These are phyloP conservation scores for Balanococcus diminutus DNA, from an alignment of 2,888 invertebrate species.

Conservation along the genomic window DNA sequence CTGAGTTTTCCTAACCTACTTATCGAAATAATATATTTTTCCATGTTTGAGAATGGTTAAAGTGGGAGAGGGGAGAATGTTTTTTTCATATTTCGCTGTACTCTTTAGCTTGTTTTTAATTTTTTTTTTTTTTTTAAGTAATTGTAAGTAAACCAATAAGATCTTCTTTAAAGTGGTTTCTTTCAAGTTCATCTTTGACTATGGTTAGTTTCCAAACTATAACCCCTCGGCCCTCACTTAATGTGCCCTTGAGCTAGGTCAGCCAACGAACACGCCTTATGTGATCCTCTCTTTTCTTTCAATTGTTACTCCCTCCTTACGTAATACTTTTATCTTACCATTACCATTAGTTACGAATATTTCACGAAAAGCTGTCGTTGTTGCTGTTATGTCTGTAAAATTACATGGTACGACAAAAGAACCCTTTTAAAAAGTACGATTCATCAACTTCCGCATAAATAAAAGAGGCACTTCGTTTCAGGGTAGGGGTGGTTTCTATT, in stretches of 20 bases:
- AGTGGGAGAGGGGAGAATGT: too few relatives aligned
- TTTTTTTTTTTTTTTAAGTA: too few relatives aligned
- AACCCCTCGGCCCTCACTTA: too few relatives aligned
- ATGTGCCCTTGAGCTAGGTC: conserved; percentile 27
- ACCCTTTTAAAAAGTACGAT: background rate
- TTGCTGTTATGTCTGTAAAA: background rate
- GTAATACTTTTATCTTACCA: background rate
- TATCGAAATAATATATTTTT: background rate
- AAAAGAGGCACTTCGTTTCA: too few relatives aligned
- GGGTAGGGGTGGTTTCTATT: background rate
- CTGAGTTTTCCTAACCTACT: background rate
- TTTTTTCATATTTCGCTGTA: too few relatives aligned
- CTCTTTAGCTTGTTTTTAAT: too few relatives aligned
- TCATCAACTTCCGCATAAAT: background rate
- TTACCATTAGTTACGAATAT: background rate
- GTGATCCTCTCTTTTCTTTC: conserved; percentile 19
- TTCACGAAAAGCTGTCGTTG: background rate
- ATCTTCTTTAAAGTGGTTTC: too few relatives aligned
- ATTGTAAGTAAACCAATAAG: too few relatives aligned
- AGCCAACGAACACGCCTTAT: background rate
- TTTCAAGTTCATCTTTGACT: too few relatives aligned
- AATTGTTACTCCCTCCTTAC: background rate
- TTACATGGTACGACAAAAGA: background rate
- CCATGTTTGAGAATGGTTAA: background rate
- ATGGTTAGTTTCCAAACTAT: too few relatives aligned